Evolutionary conservation across 2,797 vertebrate genomes (phyloP), one percentile per base, ranked within the genome.

Genomic region (Glossophaga mutica): DNA sequence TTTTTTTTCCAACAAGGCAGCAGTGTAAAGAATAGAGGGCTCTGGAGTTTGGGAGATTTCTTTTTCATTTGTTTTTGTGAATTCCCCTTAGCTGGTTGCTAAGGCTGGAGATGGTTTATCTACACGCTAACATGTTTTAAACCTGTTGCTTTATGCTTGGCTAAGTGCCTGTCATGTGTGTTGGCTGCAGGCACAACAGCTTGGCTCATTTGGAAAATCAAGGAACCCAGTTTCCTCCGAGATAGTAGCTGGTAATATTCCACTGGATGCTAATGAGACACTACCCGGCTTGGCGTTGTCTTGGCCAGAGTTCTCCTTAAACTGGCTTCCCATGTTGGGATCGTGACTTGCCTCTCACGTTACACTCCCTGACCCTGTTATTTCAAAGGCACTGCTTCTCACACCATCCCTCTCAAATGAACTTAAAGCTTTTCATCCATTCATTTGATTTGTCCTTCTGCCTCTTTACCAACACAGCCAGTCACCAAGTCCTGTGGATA

Each of bases 111-210:
- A 95, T n/a, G 76, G 88, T 85, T 94, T 93, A 92, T 95, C 90
- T 94, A 44, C 67, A 70, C 32, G 24, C 84, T 89, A 91, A 39
- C 94, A 93, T 94, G 95, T 97, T 94, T 91, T 88, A 95, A 78
- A 65, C 92, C 96, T 93, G 96, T 95, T 94, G 92, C 94, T 97
- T 97, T 96, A 76, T 97, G 97, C 97, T 97, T 96, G 97, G 96
- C 90, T 97, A 96, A 96, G 96, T 97, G 96, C 91, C 95, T 95
- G 96, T 97, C 96, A 98, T 97, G 96, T 98, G 97, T 97, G 94
- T 74, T 96, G 65, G 87, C 94, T 95, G 89, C 95, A 57, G 82
- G 62, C 94, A 87, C 86, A 95, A 93, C 94, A 82, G 77, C 85
- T 79, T 92, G 70, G 89, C 92, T 97, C 95, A 79, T 90, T 95